These are phyloP conservation scores for Ormyrus rosae DNA, from an alignment of 2,888 invertebrate genomes.

Conservation along the genomic window DNA sequence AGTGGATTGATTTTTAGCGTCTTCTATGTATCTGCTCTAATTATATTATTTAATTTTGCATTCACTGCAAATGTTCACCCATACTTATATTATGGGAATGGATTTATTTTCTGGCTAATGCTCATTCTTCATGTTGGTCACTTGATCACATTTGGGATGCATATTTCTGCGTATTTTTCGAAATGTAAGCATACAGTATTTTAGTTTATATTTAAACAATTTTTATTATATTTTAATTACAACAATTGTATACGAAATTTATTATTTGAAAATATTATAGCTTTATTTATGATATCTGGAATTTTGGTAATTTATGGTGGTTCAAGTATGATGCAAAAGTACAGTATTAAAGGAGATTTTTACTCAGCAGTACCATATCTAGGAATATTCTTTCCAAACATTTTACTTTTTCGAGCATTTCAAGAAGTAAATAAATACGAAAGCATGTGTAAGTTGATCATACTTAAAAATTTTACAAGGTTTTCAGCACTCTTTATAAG, in stretches of 20 bases:
- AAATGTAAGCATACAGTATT: slow-evolving; percentile 66
- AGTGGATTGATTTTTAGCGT: slow-evolving; percentile 67
- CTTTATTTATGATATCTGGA: slow-evolving; percentile 59
- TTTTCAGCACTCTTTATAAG: background rate
- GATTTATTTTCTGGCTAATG: slow-evolving; percentile 70
- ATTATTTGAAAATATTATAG: slow-evolving; percentile 49
- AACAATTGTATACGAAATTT: background rate
- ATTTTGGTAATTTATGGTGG: slow-evolving; percentile 59
- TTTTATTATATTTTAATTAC: slow-evolving; percentile 1
- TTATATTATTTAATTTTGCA: slow-evolving; percentile 67
- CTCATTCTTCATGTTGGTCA: slow-evolving; percentile 67
- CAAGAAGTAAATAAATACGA: slow-evolving; percentile 71
- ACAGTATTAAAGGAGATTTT: slow-evolving; percentile 57
- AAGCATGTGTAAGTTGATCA: slow-evolving; percentile 64
- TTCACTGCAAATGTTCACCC: slow-evolving; percentile 67
- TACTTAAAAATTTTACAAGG: background rate
- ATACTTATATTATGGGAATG: slow-evolving; percentile 69
- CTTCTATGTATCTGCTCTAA: slow-evolving; percentile 65
- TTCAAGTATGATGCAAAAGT: slow-evolving; percentile 61
- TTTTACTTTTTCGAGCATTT: slow-evolving; percentile 66
- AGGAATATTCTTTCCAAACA: slow-evolving; percentile 70
- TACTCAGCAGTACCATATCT: slow-evolving; percentile 62
- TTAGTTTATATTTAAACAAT: background rate
- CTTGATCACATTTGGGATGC: slow-evolving; percentile 70
- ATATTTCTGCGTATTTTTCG: slow-evolving; percentile 70